phyloP scores from a whole-genome alignment of 2,888 invertebrate genomes.

The Agrypnus murinus region DNA sequence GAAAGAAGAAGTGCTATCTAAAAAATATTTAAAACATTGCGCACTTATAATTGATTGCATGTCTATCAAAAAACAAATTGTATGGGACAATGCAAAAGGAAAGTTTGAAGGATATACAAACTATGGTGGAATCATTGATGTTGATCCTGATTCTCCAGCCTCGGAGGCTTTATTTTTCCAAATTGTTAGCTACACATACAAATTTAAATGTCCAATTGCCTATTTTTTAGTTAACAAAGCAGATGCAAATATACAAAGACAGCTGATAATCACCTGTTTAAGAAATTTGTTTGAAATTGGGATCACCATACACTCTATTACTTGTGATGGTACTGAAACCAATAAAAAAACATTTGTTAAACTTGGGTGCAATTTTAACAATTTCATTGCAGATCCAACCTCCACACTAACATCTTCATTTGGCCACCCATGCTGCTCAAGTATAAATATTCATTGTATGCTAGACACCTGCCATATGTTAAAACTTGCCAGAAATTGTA shows the following conservation, averaged over 20 bases:
- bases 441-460: too few relatives aligned
- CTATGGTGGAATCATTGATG: conserved; percentile 37
- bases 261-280: conserved; percentile 39
- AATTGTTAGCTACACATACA: conserved; percentile 46
- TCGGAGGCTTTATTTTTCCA: conserved; percentile 44
- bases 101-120: conserved; percentile 35
- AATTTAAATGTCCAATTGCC: conserved; percentile 45
- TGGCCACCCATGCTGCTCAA: too few relatives aligned
- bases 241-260: conserved; percentile 41
- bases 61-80: conserved; percentile 35
- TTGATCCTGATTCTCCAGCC: conserved; percentile 36
- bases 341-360: conserved; percentile 50
- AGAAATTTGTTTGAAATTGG: conserved; percentile 45
- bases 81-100: conserved; percentile 35
- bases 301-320: conserved; percentile 31
- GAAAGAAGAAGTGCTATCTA: conserved; percentile 15
- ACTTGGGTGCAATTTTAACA: conserved; percentile 10
- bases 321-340: too few relatives aligned
- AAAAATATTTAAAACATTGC: conserved; percentile 18
- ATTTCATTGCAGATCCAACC: neutral
- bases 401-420: too few relatives aligned
- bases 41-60: conserved; percentile 34
- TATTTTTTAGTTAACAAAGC: conserved; percentile 46
- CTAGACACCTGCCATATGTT: too few relatives aligned
- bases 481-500: too few relatives aligned